These are phyloP conservation scores for Chalcis sispes DNA, from an alignment of 2,888 invertebrate genomes.

Conservation along the genomic window DNA sequence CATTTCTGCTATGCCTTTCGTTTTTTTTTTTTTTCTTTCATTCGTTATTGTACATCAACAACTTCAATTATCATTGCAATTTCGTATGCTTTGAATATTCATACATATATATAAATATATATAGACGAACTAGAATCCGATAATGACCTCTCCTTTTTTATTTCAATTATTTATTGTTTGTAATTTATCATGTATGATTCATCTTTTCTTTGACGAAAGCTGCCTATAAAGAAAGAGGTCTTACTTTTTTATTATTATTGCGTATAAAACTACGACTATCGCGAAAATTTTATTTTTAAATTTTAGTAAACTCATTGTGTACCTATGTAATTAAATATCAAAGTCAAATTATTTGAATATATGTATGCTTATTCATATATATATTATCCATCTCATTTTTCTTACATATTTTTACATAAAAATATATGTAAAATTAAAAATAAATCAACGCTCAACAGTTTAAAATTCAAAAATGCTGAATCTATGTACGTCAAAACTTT, in stretches of 20 bases:
- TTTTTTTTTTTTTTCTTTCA: slow-evolving; percentile 16
- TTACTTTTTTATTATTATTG: slow-evolving; percentile 48
- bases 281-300: slow-evolving; percentile 13
- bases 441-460: slow-evolving; percentile 17
- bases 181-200: too few species aligned
- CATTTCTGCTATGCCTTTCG: slow-evolving; percentile 59
- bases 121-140: slow-evolving; percentile 48
- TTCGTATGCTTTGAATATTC: slow-evolving; percentile 9
- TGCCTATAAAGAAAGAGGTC: too few species aligned
- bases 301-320: background rate
- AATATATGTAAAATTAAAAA: slow-evolving; percentile 42
- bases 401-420: slow-evolving; percentile 11
- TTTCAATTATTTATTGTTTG: slow-evolving; percentile 7
- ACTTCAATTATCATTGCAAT: slow-evolving; percentile 45
- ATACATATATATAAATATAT: slow-evolving; percentile 16
- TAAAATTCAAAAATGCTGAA: slow-evolving; percentile 8
- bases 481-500: slow-evolving; percentile 9
- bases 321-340: slow-evolving; percentile 11
- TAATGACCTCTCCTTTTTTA: slow-evolving; percentile 27
- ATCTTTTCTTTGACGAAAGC: slow-evolving; percentile 39
- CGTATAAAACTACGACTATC: slow-evolving; percentile 55
- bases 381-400: slow-evolving; percentile 12
- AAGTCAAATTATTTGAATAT: too few species aligned
- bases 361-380: too few species aligned
- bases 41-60: too few species aligned